phyloP scores from a whole-genome alignment of 2,113 vertebrate species.

The Engystomops pustulosus region DNA sequence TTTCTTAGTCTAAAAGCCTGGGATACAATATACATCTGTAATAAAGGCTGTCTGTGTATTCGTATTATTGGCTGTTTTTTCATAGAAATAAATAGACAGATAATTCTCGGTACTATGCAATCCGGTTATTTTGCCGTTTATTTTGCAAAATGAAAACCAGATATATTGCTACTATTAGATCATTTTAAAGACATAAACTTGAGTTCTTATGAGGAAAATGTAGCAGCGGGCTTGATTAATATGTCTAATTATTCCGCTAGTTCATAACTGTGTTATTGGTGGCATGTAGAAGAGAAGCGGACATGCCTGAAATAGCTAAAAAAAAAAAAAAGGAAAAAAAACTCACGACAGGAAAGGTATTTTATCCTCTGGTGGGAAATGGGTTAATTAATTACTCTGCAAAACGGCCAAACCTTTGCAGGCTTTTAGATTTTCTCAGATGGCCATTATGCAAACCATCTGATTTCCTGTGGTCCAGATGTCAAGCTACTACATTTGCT shows the following conservation, averaged over 20 bases:
- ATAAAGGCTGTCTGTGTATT: constrained; percentile 34
- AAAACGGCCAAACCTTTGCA: constrained; percentile 12
- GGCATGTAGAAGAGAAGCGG: constrained; percentile 30
- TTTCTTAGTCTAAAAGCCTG: constrained; percentile 12
- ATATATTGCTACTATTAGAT: constrained; percentile 55
- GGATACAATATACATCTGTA: constrained; percentile 44
- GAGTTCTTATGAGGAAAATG: constrained; percentile 50
- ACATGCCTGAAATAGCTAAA: constrained; percentile 24
- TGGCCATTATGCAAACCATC: constrained; percentile 33
- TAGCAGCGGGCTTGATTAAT: constrained; percentile 53
- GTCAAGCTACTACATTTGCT: constrained; percentile 36
- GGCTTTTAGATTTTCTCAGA: constrained; percentile 30
- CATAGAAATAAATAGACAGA: constrained; percentile 47
- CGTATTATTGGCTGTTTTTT: constrained; percentile 28
- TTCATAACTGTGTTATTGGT: constrained; percentile 55
- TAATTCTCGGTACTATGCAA: constrained; percentile 44
- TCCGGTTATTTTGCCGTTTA: constrained; percentile 27
- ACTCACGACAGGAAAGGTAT: neutral
- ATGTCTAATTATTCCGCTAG: constrained; percentile 53
- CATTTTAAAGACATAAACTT: constrained; percentile 57
- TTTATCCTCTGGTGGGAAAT: constrained; percentile 10
- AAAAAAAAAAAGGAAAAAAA: neutral
- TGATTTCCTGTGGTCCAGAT: constrained; percentile 45
- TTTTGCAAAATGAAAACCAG: constrained; percentile 42
- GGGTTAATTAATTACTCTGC: constrained; percentile 33